These are phyloP conservation scores for Latrodectus hesperus DNA, from an alignment of 2,888 invertebrate species.

Conservation along the genomic window DNA sequence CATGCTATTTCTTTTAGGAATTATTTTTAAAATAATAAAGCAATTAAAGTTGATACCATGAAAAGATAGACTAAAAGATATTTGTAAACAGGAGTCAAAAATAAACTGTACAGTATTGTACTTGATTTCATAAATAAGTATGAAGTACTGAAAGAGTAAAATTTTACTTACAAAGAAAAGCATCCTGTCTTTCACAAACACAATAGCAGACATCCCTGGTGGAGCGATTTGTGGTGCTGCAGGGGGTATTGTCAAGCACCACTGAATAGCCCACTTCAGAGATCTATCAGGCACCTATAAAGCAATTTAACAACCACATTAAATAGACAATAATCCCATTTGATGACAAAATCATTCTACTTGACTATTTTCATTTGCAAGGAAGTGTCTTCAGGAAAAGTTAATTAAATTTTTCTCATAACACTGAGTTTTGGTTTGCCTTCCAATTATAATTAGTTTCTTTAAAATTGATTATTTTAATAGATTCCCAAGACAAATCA, in stretches of 20 bases:
- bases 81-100: too few species aligned
- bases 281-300: conserved; percentile 74
- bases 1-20: too few species aligned
- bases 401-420: too few species aligned
- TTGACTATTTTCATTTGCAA: background rate
- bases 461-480: too few species aligned
- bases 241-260: conserved; percentile 94
- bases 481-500: too few species aligned
- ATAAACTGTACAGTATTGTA: too few species aligned
- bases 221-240: conserved; percentile 89
- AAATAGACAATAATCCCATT: background rate
- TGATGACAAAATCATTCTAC: background rate
- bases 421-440: too few species aligned
- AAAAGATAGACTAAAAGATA: too few species aligned
- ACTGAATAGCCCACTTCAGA: conserved; percentile 86
- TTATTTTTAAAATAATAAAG: too few species aligned
- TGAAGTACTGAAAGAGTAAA: background rate
- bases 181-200: conserved; percentile 89
- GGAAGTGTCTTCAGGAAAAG: background rate
- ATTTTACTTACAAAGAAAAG: conserved; percentile 85
- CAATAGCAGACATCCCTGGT: conserved; percentile 90
- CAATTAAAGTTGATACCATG: too few species aligned
- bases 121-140: too few species aligned
- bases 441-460: too few species aligned
- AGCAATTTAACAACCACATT: background rate